Evolutionary conservation across 2,888 invertebrate genomes (phyloP).

Genomic region (Apotomis turbidana): DNA sequence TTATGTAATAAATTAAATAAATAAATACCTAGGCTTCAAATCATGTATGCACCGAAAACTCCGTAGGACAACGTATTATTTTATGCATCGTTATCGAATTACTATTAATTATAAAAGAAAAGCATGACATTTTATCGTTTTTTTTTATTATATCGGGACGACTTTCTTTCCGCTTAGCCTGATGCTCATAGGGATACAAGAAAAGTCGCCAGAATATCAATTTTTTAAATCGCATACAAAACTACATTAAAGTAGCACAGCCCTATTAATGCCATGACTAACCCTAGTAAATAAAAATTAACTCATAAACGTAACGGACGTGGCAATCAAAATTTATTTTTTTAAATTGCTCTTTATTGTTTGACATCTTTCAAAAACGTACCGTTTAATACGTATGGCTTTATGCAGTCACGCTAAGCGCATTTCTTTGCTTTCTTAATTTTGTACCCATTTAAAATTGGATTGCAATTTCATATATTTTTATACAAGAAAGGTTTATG

Average conservation of each 20-base stretch:
- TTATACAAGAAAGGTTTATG: neutral
- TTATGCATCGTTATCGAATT: too few relatives aligned
- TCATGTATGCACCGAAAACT: too few relatives aligned
- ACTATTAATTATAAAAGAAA: too few relatives aligned
- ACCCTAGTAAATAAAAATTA: slow-evolving; percentile 32
- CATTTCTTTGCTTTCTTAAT: slow-evolving; percentile 21
- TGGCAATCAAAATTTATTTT: slow-evolving; percentile 29
- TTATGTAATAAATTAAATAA: too few relatives aligned
- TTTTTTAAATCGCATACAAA: too few relatives aligned
- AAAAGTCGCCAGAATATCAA: too few relatives aligned
- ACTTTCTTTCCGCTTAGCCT: too few relatives aligned
- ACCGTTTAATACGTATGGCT: slow-evolving; percentile 29
- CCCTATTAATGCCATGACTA: slow-evolving; percentile 31
- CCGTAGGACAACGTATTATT: too few relatives aligned
- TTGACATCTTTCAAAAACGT: slow-evolving; percentile 32
- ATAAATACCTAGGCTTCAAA: too few relatives aligned
- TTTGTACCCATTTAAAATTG: slow-evolving; percentile 1
- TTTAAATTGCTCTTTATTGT: slow-evolving; percentile 38
- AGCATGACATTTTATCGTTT: too few relatives aligned
- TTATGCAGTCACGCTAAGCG: slow-evolving; percentile 33
- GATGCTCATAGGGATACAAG: too few relatives aligned
- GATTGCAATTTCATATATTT: neutral
- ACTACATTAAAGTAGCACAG: neutral
- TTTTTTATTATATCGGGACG: too few relatives aligned
- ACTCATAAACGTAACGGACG: slow-evolving; percentile 31